phyloP scores from a whole-genome alignment of 2,113 vertebrate species.

The Zapus hudsonius region DNA sequence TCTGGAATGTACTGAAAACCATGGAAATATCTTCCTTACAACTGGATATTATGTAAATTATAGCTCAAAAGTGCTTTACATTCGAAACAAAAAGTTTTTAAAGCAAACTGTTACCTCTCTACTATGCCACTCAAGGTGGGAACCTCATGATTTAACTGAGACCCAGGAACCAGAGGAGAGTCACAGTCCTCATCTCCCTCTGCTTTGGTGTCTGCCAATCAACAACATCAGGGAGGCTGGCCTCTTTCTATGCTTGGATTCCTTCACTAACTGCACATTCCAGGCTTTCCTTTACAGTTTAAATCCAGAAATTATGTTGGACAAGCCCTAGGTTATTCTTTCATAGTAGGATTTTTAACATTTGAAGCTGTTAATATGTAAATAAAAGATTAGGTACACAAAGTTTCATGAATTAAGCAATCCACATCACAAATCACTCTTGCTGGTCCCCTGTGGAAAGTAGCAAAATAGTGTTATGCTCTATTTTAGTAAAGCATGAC shows the following conservation, averaged over 20 bases:
- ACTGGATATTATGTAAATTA: background rate
- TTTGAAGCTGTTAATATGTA: slow-evolving; percentile 2
- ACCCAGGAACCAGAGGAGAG: background rate
- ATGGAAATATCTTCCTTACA: background rate
- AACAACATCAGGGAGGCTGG: background rate
- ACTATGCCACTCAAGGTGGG: background rate
- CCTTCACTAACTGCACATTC: background rate
- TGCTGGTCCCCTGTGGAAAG: background rate
- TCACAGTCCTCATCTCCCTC: background rate
- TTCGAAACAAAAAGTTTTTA: background rate
- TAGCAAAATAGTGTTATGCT: background rate
- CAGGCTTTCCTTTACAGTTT: background rate
- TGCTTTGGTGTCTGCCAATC: slow-evolving; percentile 10
- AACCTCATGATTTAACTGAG: background rate
- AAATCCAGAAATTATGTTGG: slow-evolving; percentile 25
- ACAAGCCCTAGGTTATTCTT: background rate
- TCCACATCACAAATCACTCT: background rate
- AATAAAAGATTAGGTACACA: background rate
- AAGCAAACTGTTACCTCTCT: background rate
- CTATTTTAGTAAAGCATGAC: background rate
- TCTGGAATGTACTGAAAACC: background rate
- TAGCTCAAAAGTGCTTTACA: background rate
- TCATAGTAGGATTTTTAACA: background rate
- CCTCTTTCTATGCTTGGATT: background rate
- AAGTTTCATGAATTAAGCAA: slow-evolving; percentile 2